A percentile compares a stretch with the other conserved stretches of the same genome.
Evolutionary conservation across 2,113 vertebrate genomes (phyloP).

Genomic region (Glareola pratincola): DNA sequence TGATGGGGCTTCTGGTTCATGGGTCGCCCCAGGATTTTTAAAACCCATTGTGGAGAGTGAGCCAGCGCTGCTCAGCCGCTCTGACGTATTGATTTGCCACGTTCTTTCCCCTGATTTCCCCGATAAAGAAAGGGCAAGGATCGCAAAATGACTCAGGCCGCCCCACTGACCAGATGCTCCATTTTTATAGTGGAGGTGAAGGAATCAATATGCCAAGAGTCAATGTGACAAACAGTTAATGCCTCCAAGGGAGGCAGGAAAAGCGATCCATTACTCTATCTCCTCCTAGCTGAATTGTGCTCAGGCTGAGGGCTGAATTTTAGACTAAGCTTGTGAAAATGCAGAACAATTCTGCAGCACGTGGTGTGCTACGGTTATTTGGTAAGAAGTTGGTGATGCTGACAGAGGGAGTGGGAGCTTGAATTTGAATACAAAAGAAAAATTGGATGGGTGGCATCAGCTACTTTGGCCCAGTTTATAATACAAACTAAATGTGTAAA

Average conservation of each 20-base stretch:
- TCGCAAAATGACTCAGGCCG: fast-evolving
- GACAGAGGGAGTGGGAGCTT: not conserved
- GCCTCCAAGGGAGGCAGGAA: not conserved
- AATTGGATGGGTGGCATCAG: not conserved
- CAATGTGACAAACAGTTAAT: not conserved
- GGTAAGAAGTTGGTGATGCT: not conserved
- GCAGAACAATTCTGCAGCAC: not conserved
- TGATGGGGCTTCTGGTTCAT: not conserved
- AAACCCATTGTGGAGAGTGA: not conserved
- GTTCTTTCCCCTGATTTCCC: not conserved
- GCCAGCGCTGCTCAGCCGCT: not conserved
- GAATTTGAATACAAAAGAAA: not conserved
- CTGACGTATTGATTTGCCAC: too few relatives aligned
- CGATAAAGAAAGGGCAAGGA: not conserved
- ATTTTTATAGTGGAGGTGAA: not conserved
- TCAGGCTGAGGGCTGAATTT: not conserved
- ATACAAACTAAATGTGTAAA: not conserved
- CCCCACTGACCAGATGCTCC: not conserved
- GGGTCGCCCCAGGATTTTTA: not conserved
- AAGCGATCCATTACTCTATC: not conserved
- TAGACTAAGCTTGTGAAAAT: not conserved
- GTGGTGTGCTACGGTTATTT: not conserved
- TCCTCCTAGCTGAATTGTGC: not conserved
- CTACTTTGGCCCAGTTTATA: not conserved
- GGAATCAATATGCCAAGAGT: not conserved